A percentile compares a stretch with the other conserved stretches of the same genome.
phyloP scores from a whole-genome alignment of 2,888 invertebrate species.

The Lasioglossum villosulum region DNA sequence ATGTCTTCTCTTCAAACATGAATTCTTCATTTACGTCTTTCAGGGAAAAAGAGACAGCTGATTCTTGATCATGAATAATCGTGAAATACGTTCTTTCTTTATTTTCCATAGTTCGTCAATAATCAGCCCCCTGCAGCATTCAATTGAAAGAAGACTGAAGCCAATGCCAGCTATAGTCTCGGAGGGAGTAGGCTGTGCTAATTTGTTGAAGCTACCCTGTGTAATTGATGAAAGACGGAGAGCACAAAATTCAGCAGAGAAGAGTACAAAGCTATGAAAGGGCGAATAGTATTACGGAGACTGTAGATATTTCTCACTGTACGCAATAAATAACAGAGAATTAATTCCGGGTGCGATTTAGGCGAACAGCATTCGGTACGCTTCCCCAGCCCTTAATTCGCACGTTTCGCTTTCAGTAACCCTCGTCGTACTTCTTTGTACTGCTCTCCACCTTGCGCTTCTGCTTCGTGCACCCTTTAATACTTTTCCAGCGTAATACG shows the following conservation, averaged over 20 bases:
- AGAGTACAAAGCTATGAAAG: background rate
- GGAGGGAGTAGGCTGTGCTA: background rate
- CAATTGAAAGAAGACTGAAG: background rate
- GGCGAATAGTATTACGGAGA: background rate
- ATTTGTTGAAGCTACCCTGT: background rate
- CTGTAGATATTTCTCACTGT: background rate
- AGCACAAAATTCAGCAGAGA: background rate
- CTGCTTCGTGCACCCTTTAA: conserved; percentile 49
- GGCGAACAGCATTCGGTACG: background rate
- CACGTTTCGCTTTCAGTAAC: conserved; percentile 65
- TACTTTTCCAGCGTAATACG: conserved; percentile 56
- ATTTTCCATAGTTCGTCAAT: background rate
- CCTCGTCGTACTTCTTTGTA: conserved; percentile 56
- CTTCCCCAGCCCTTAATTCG: conserved; percentile 61
- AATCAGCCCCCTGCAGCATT: background rate
- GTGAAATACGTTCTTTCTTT: background rate
- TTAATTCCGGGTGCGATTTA: conserved; percentile 1
- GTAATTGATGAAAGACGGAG: background rate
- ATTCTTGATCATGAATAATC: background rate
- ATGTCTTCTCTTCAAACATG: background rate
- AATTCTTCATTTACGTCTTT: background rate
- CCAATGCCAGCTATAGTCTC: background rate
- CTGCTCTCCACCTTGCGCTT: conserved; percentile 25
- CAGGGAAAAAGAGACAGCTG: background rate
- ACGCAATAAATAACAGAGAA: background rate